phyloP scores from a whole-genome alignment of 2,888 invertebrate genomes.

The Dysmachus trigonus region DNA sequence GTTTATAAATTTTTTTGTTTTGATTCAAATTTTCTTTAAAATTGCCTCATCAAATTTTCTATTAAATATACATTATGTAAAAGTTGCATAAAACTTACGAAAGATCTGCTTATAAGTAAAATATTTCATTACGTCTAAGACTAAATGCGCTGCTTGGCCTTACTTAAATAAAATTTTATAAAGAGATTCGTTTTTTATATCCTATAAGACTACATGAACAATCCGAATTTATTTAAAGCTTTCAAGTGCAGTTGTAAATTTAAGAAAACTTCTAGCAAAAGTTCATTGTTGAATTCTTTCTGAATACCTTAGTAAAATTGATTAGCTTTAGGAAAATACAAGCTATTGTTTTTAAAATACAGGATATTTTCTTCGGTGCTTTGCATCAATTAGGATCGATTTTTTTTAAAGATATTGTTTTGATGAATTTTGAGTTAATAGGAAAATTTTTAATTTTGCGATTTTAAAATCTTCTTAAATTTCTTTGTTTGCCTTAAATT shows the following conservation, averaged over 20 bases:
- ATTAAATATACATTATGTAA: not conserved
- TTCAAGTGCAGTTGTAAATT: slow-evolving; percentile 16
- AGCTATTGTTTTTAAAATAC: not conserved
- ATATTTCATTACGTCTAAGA: not conserved
- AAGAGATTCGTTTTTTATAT: not conserved
- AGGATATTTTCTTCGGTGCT: not conserved
- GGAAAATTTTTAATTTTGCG: not conserved
- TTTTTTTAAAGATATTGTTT: not conserved
- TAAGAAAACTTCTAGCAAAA: slow-evolving; percentile 13
- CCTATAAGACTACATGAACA: not conserved
- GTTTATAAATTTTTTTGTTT: not conserved
- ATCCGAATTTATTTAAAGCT: slow-evolving; percentile 18
- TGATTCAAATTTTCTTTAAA: not conserved
- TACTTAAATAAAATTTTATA: not conserved
- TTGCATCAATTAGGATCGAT: not conserved
- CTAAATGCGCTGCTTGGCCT: not conserved
- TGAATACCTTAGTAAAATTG: not conserved
- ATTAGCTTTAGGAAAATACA: not conserved
- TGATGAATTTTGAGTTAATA: too few species aligned
- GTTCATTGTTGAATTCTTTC: not conserved
- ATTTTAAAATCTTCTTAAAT: not conserved
- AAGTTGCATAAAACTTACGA: not conserved
- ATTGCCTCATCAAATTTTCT: not conserved
- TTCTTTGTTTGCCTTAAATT: not conserved
- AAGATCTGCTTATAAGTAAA: not conserved